Evolutionary conservation across 2,888 invertebrate species (phyloP), one percentile per base, ranked within the genome.

Genomic region (Morpho deidamia): DNA sequence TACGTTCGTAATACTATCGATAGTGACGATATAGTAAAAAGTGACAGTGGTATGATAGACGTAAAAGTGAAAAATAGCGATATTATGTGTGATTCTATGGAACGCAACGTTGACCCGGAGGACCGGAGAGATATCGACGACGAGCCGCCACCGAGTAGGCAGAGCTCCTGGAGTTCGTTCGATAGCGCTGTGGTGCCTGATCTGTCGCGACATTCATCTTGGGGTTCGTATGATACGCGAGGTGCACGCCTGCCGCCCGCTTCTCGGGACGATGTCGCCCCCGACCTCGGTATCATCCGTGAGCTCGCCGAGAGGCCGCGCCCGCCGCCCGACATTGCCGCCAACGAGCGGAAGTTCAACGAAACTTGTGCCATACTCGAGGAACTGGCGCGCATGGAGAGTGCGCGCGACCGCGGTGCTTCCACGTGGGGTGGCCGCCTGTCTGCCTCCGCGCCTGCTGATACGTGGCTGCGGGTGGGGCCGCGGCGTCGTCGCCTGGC

Each of bases 141-240:
- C 12, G 76, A 76, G 64, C 71, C 79, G 69, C 76, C 85, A 66
- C 74, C 86, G 62, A 81, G 87, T 62, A 83, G 95, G 35, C 95
- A 95, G 76, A 94, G 93, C 78, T 95, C 95, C 46, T 95, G 95
- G 94, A 93, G 93, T 72, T 93, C 93, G 35, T 93, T 93, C 74
- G 95, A 95, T 78, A 95, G 95, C 74, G 95, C 94, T 32, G 94
- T 94, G 37, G 93, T 92, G 44, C 85, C 93, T 58, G 94, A 94
- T 64, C 92, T 93, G 34, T 94, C 95, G 55, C 91, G 95, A 8
- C 95, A 95, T 74, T 94, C 95, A 62, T 95, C 95, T 40, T 95
- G 96, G 95, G 95, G 95, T 56, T 94, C 94, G n/a, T 93, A 92
- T 48, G 94, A 95, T 71, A 91, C 92, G 49, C 88, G 93, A 41